Conservation (phyloP, 2,888 invertebrate genomes). For the Lithophane socia region DNA sequence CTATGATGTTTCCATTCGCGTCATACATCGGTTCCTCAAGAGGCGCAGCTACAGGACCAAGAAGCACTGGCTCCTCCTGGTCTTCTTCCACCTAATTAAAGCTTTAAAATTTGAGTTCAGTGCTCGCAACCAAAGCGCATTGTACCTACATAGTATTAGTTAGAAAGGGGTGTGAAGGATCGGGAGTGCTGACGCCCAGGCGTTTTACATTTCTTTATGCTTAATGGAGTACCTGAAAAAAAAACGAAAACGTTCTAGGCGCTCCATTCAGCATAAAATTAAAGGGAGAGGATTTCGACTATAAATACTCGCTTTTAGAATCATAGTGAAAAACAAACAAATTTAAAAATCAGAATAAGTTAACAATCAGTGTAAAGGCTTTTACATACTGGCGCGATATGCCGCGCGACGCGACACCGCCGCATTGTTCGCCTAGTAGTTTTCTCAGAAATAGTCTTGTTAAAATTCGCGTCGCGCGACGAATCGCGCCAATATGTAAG, state of each 20-base stretch:
- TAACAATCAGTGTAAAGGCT: too few relatives aligned
- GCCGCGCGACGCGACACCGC: too few relatives aligned
- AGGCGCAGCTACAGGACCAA: slow-evolving; percentile 63
- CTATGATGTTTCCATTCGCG: slow-evolving; percentile 77
- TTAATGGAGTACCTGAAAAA: slow-evolving; percentile 59
- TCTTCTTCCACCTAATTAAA: slow-evolving; percentile 63
- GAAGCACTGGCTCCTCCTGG: slow-evolving; percentile 36
- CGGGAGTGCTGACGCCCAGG: slow-evolving; percentile 18
- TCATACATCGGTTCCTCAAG: slow-evolving; percentile 75
- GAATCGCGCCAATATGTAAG: too few relatives aligned
- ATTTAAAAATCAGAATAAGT: too few relatives aligned
- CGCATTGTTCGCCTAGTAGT: too few relatives aligned
- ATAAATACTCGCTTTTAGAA: neutral
- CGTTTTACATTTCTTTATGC: slow-evolving; percentile 55
- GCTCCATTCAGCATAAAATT: slow-evolving; percentile 43
- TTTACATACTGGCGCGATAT: too few relatives aligned
- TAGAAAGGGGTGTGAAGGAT: slow-evolving; percentile 25
- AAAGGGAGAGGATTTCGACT: neutral
- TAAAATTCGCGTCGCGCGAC: too few relatives aligned
- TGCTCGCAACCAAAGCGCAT: slow-evolving; percentile 8
- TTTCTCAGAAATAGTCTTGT: too few relatives aligned
- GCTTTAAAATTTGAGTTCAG: slow-evolving; percentile 25
- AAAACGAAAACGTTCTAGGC: slow-evolving; percentile 32
- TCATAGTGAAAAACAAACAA: neutral
- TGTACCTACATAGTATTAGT: slow-evolving; percentile 5